A percentile compares a stretch with the other conserved stretches of the same genome.
phyloP scores from a whole-genome alignment of 2,113 vertebrate species.

The Rallus limicola region DNA sequence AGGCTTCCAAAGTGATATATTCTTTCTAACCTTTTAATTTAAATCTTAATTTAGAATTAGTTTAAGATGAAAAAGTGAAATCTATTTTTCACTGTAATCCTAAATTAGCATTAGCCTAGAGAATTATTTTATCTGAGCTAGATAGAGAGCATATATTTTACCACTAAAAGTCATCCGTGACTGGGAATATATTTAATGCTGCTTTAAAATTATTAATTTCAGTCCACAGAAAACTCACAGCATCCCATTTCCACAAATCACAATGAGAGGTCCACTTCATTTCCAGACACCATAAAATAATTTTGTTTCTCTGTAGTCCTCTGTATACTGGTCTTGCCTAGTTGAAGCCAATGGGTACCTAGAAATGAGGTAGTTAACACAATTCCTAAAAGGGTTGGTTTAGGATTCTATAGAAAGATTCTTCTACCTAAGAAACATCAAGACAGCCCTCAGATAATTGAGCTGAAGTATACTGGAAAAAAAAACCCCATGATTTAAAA shows the following conservation, averaged over 20 bases:
- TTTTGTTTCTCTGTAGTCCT: not conserved
- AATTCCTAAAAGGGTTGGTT: not conserved
- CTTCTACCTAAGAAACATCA: not conserved
- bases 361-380: not conserved
- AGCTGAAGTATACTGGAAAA: not conserved
- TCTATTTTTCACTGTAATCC: slow-evolving; percentile 26
- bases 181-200: not conserved
- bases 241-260: not conserved
- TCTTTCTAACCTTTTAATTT: slow-evolving; percentile 29
- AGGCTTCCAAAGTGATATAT: not conserved
- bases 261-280: not conserved
- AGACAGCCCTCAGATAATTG: not conserved
- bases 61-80: slow-evolving; percentile 6
- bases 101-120: not conserved
- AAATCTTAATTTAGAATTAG: slow-evolving; percentile 22
- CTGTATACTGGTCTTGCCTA: not conserved
- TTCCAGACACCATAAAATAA: not conserved
- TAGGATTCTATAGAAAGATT: not conserved
- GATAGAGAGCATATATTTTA: not conserved
- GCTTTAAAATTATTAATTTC: not conserved
- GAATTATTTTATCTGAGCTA: not conserved
- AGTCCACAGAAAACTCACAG: not conserved
- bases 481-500: not conserved
- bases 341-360: not conserved
- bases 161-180: not conserved